A percentile compares a stretch with the other conserved stretches of the same genome.
phyloP scores from a whole-genome alignment of 2,113 vertebrate species.

The human (Homo sapiens) region GRCh38 chr9:35872001-35872500 shows the following conservation, averaged over 20 bases:
- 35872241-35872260: not conserved
- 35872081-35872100: rapidly evolving
- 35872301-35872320: not conserved
- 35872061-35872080: rapidly evolving
- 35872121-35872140: rapidly evolving
- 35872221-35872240: not conserved
- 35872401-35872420: not conserved
- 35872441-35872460: not conserved
- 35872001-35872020: rapidly evolving
- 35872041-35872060: rapidly evolving
- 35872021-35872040: no score
- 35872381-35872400: not conserved
- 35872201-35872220: no score
- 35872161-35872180: not conserved
- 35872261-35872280: not conserved
- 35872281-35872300: not conserved
- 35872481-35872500: not conserved
- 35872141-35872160: no score
- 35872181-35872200: no score
- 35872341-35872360: not conserved
- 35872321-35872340: not conserved
- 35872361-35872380: not conserved
- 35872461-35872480: not conserved
- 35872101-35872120: rapidly evolving
- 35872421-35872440: not conserved